Conservation (phyloP, 2,797 vertebrate genomes). For the Gambusia yucatana region DNA sequence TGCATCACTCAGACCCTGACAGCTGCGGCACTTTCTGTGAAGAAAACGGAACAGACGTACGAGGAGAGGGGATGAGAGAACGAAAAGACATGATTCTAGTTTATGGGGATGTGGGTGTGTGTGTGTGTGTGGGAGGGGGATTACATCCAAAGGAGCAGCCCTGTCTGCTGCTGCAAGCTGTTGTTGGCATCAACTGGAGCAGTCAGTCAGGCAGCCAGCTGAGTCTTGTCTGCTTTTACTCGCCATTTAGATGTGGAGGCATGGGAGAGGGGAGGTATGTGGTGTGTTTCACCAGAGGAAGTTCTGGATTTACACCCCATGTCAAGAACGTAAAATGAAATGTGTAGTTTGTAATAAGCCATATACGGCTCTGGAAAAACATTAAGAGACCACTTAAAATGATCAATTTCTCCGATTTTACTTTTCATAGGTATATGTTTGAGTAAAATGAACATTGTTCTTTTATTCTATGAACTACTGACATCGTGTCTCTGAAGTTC, state of each 20-base stretch:
- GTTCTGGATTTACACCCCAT: constrained; percentile 35
- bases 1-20: constrained; percentile 70
- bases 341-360: neutral
- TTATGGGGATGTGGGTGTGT: constrained; percentile 29
- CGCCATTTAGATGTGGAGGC: constrained; percentile 53
- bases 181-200: constrained; percentile 47
- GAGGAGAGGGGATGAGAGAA: constrained; percentile 23
- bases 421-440: no score
- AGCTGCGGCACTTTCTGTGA: constrained; percentile 48
- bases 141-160: constrained; percentile 35
- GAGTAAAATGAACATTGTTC: no score
- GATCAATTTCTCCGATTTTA: no score
- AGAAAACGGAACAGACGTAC: constrained; percentile 52
- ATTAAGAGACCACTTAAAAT: no score
- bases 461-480: no score
- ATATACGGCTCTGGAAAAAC: neutral
- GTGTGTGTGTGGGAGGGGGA: neutral
- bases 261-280: constrained; percentile 29
- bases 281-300: constrained; percentile 46
- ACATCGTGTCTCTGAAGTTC: no score
- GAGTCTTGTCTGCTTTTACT: constrained; percentile 46
- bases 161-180: constrained; percentile 44
- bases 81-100: constrained; percentile 49
- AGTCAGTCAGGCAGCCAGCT: constrained; percentile 53
- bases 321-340: constrained; percentile 48